Base-by-base conservation (phyloP, 2,113 vertebrate genomes). In the Cheilinus undulatus region DNA sequence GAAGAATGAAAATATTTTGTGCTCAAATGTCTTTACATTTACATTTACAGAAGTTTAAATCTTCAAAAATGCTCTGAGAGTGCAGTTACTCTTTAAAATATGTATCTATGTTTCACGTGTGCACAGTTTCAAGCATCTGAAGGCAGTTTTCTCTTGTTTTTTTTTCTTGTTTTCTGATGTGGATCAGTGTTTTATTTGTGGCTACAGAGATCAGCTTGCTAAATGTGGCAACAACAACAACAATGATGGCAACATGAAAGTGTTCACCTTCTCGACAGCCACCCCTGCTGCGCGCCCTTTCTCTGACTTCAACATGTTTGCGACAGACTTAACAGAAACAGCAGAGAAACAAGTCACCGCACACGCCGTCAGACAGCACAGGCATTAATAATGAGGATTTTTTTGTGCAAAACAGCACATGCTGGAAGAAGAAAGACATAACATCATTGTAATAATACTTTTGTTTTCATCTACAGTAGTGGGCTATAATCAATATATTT, bases 201-300 rank as follows among this genome's bases (percentile, higher is more conserved):
- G 49, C 54, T 63, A 28, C 13, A 70, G 12, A 38, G 40, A 73
- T 49, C 59, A 30, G 23, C 56, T 17, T 52, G n/a, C 49, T 28
- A 20, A 26, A 48, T 63, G 61, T 51, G 53, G 57, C 14, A 75
- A 49, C 52, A 2, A 7, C 40, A 56, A 58, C 38, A 45, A 66
- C 60, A 64, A 77, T 11, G 75, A 66, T 12, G 24, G 40, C 49
- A 73, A 32, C 71, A 73, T 68, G 27, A 59, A 81, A 79, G 46
- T 58, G 43, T 57, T 76, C 40, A 60, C 34, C 53, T 70, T 48
- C 54, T 23, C 51, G 54, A 72, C 40, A 62, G 42, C 46, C 61
- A 52, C 73, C 64, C 74, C 77, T 65, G 69, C 75, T 84, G 68
- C 1, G 32, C 69, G 75, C 71, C 32, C 53, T 82, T 71, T 64